These are phyloP conservation scores for Accipiter virgatus DNA, from an alignment of 2,113 vertebrate genomes.

Conservation along the genomic window DNA sequence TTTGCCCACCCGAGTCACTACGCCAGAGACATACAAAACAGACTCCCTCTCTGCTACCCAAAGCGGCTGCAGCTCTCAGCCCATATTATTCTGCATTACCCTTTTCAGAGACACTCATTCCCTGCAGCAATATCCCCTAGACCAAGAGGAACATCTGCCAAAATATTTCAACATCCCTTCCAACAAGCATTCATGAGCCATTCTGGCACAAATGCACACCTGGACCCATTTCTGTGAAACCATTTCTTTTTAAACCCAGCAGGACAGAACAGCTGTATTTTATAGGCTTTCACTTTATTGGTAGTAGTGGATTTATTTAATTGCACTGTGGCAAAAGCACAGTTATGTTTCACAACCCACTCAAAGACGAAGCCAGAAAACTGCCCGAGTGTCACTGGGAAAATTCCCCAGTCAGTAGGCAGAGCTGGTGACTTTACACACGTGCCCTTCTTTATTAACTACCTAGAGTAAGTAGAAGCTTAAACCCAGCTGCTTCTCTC, in stretches of 20 bases:
- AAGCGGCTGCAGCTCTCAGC: background rate
- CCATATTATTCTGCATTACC: rapidly evolving
- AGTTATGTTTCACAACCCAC: background rate
- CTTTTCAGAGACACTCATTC: background rate
- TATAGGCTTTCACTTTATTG: background rate
- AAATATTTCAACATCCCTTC: background rate
- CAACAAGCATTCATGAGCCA: background rate
- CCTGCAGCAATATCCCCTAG: background rate
- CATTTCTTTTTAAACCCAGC: background rate
- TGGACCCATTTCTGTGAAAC: background rate
- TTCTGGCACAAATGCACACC: background rate
- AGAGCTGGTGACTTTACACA: background rate
- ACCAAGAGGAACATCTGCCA: constrained; percentile 1
- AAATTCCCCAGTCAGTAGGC: background rate
- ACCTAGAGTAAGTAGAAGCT: background rate
- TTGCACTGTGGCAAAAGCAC: background rate
- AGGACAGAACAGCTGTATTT: constrained; percentile 26
- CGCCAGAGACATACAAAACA: background rate
- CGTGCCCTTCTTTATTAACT: background rate
- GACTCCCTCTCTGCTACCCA: background rate
- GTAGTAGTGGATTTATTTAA: background rate
- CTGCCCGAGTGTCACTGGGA: background rate
- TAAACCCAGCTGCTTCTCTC: background rate
- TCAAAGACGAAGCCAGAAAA: background rate
- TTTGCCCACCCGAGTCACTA: background rate